Conservation (phyloP, 2,113 vertebrate genomes). For the Aptenodytes forsteri region DNA sequence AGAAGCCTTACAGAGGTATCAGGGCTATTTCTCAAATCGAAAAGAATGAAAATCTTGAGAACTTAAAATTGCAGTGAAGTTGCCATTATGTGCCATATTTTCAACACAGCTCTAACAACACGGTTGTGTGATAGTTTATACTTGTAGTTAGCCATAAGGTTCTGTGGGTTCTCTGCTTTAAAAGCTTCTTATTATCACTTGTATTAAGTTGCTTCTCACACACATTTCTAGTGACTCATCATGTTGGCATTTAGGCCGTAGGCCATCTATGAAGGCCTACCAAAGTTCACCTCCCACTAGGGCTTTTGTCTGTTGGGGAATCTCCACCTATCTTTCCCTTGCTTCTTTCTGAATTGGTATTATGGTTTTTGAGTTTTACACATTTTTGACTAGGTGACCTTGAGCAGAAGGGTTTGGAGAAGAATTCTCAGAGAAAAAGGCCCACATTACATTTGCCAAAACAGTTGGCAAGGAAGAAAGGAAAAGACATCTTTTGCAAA, state of each 20-base stretch:
- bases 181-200: neutral
- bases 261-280: neutral
- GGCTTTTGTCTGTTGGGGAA: neutral
- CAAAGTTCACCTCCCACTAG: neutral
- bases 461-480: neutral
- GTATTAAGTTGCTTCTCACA: neutral
- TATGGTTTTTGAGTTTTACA: neutral
- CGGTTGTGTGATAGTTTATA: neutral
- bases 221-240: neutral
- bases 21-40: neutral
- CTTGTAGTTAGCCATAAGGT: neutral
- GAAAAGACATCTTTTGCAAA: neutral
- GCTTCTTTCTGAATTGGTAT: neutral
- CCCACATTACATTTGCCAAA: neutral
- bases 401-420: neutral
- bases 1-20: neutral
- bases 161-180: neutral
- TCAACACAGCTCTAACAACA: neutral
- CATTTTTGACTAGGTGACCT: neutral
- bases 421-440: neutral
- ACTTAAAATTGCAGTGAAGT: neutral
- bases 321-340: neutral
- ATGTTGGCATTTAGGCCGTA: neutral
- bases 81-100: neutral
- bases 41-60: neutral